phyloP scores from a whole-genome alignment of 2,888 invertebrate genomes.

The Amiota mariae region DNA sequence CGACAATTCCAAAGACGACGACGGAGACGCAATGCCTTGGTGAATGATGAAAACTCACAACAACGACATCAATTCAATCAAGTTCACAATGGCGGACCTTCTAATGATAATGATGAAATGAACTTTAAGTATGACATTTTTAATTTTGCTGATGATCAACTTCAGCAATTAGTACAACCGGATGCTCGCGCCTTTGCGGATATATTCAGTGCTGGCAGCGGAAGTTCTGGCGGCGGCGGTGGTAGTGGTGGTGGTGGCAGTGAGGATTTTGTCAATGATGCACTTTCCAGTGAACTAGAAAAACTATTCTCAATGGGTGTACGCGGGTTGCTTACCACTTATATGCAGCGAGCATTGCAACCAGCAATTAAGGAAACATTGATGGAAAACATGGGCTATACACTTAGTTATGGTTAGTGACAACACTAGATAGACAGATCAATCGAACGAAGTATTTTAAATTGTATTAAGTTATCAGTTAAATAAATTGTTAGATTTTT shows the following conservation, averaged over 20 bases:
- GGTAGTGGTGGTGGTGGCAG: constrained; percentile 53
- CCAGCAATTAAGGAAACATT: constrained; percentile 89
- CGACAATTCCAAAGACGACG: constrained; percentile 49
- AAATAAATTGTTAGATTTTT: constrained; percentile 18
- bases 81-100: neutral
- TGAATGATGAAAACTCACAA: constrained; percentile 9
- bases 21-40: constrained; percentile 53
- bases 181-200: constrained; percentile 69
- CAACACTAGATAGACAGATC: no score
- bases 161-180: constrained; percentile 66
- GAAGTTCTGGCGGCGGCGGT: constrained; percentile 39
- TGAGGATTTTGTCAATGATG: constrained; percentile 77
- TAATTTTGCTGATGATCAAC: constrained; percentile 62
- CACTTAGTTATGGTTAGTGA: constrained; percentile 85
- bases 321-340: constrained; percentile 84
- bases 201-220: constrained; percentile 52
- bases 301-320: constrained; percentile 89
- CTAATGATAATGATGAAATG: constrained; percentile 52
- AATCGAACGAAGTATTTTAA: neutral
- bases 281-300: constrained; percentile 86
- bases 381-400: constrained; percentile 91
- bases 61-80: no score
- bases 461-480: constrained; percentile 7
- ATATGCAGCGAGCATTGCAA: constrained; percentile 88
- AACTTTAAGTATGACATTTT: constrained; percentile 68